Base-by-base conservation (phyloP, 2,888 invertebrate genomes). In the Tortricodes alternella region DNA sequence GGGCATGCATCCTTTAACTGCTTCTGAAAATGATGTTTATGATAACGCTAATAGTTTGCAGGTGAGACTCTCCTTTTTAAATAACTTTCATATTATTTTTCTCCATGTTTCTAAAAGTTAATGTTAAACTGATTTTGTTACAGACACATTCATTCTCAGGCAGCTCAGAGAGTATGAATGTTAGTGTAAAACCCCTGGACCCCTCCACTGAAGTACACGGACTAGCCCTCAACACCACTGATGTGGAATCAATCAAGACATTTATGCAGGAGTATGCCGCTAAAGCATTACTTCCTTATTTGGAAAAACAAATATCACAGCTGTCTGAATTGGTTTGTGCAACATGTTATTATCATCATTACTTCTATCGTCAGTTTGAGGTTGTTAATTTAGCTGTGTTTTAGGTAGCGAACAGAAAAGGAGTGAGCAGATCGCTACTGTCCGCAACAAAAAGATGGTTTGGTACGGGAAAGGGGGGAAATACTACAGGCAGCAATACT, bases 391-490 rank as follows among this genome's bases (percentile, higher is more conserved):
- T 46, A 23, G 53, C 19, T 19, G 6, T 43, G n/a, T 73, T 83
- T 51, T 61, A 93, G 93, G 94, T 95, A 51, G 94, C 95, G 16
- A 96, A 96, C 73, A 96, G 96, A 74, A 98, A 98, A 82, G 98
- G 98, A 4, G 95, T 99, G 2, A 97, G 98, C 76, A 94, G 97
- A 74, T 98, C 98, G 0, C 88, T 99, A 61, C 93, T 99, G 62
- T 98, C 96, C 77, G 98, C 98, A 13, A 98, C 99, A 1, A 98
- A 98, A 85, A 93, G 98, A 67, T 98, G 98, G 96, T 98, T 99
- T 86, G 96, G 96, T 13, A 96, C 97, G 6, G 96, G 94, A 68
- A 98, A 97, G 83, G 95, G 96, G 2, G 96, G 96, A 6, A 92
- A 93, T 11, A 93, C 94, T 58, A 92, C 94, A 44, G 93, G 94